phyloP scores from a whole-genome alignment of 2,113 vertebrate species.

The Shinisaurus crocodilurus region DNA sequence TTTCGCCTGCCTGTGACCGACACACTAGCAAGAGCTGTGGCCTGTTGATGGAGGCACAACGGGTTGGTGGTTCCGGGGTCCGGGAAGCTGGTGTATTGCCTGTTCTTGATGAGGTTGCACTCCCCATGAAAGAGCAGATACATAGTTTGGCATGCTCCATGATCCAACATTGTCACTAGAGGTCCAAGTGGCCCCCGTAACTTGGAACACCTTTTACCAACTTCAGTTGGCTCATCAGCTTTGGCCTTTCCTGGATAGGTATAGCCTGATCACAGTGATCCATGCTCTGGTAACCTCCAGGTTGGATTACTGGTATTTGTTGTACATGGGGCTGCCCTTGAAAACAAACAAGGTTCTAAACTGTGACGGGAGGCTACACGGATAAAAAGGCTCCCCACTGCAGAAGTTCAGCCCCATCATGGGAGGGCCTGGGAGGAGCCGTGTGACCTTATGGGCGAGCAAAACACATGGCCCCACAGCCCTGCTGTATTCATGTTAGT shows the following conservation, averaged over 20 bases:
- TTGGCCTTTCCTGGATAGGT: neutral
- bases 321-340: neutral
- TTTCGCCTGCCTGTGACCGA: neutral
- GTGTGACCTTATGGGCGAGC: too few species aligned
- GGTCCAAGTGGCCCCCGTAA: neutral
- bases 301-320: neutral
- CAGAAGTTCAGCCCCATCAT: too few species aligned
- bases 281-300: neutral
- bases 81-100: too few species aligned
- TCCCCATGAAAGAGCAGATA: neutral
- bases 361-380: too few species aligned
- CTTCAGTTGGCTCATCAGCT: neutral
- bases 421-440: too few species aligned
- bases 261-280: too few species aligned
- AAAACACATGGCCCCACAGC: too few species aligned
- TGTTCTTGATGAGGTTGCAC: neutral
- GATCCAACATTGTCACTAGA: neutral
- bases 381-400: too few species aligned
- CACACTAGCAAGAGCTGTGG: neutral
- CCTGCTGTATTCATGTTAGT: too few species aligned
- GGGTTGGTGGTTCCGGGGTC: neutral
- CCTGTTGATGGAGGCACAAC: neutral
- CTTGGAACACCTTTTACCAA: neutral
- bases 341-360: neutral
- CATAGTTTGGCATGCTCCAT: neutral